phyloP scores from a whole-genome alignment of 2,113 vertebrate species.

The Crotophaga sulcirostris region DNA sequence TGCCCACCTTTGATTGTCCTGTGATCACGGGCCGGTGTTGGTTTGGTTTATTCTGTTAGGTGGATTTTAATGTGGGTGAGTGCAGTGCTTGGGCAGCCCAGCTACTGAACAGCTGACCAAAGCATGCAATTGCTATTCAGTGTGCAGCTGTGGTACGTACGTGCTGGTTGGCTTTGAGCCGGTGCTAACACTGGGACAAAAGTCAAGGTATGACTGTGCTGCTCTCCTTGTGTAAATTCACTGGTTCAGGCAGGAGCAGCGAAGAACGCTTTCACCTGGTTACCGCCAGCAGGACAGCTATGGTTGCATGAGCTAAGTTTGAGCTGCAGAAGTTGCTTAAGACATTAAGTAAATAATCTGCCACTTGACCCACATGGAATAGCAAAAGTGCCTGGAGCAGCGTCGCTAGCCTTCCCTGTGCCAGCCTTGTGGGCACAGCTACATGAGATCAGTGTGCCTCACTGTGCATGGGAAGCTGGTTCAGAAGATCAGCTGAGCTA shows the following conservation, averaged over 20 bases:
- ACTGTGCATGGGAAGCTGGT: not conserved
- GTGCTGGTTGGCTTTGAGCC: not conserved
- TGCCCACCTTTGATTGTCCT: not conserved
- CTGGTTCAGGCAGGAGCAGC: not conserved
- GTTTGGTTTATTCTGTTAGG: not conserved
- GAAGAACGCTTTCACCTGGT: not conserved
- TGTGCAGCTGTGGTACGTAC: fast-evolving
- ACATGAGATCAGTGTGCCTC: not conserved
- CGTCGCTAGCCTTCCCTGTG: fast-evolving
- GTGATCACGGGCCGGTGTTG: not conserved
- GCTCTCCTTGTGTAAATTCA: not conserved
- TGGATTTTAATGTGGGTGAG: not conserved
- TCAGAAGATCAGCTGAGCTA: not conserved
- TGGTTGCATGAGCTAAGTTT: not conserved
- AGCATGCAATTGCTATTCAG: not conserved
- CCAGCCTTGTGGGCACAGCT: fast-evolving
- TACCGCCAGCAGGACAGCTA: not conserved
- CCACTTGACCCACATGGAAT: not conserved
- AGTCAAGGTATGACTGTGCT: not conserved
- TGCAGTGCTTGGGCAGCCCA: not conserved
- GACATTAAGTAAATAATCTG: not conserved
- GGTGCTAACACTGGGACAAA: not conserved
- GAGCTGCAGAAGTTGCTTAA: slow-evolving; percentile 7
- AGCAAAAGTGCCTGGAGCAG: not conserved
- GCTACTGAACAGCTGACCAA: not conserved